Conservation (phyloP, 37 sponge, comb jelly and placozoan species). For the Lycopodina hypogea region DNA sequence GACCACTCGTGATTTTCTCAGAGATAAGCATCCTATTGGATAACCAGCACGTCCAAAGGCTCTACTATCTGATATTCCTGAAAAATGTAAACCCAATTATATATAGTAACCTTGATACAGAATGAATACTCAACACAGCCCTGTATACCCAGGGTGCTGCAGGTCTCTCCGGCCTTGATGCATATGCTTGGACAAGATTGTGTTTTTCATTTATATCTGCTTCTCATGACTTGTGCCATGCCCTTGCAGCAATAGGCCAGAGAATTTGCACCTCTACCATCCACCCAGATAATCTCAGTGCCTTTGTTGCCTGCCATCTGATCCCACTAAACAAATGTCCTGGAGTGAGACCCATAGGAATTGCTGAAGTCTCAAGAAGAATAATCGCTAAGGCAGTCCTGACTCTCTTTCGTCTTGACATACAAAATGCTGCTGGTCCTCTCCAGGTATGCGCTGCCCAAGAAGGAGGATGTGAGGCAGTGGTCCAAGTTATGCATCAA, state of each 20-base stretch:
- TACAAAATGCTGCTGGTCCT: not conserved
- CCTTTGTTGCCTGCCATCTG: slow-evolving; percentile 15
- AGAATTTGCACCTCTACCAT: slow-evolving; percentile 9
- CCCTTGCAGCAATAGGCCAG: not conserved
- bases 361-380: slow-evolving; percentile 21
- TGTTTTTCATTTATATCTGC: slow-evolving; percentile 6
- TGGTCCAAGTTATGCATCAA: too few relatives aligned
- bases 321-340: slow-evolving; percentile 17
- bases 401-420: slow-evolving; percentile 1
- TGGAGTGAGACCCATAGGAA: slow-evolving; percentile 8
- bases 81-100: not conserved
- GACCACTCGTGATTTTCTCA: slow-evolving; percentile 13
- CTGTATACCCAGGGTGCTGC: slow-evolving; percentile 23
- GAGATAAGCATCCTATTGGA: slow-evolving; percentile 24
- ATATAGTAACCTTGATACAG: too few relatives aligned
- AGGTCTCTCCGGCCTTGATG: slow-evolving; percentile 36
- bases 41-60: not conserved
- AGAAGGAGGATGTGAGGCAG: too few relatives aligned
- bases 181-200: slow-evolving; percentile 23
- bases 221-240: too few relatives aligned
- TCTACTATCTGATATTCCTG: not conserved
- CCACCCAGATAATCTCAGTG: slow-evolving; percentile 5
- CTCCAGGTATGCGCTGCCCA: not conserved
- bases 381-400: slow-evolving; percentile 17
- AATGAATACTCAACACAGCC: too few relatives aligned